Evolutionary conservation across 2,113 vertebrate species (phyloP), one percentile per base, ranked within the genome.

Genomic region (Aphelocoma coerulescens): DNA sequence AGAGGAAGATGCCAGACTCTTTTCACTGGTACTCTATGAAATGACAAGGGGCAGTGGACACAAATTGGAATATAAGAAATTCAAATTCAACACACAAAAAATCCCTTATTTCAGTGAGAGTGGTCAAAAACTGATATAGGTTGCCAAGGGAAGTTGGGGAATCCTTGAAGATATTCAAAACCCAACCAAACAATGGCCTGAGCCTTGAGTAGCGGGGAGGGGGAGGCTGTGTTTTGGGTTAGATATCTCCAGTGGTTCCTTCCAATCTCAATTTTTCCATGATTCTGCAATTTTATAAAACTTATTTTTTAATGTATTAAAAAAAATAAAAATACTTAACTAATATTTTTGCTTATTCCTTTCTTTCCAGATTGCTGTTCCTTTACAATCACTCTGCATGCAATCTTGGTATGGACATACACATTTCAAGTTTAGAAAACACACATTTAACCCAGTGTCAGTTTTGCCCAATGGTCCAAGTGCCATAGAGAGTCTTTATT

Each of bases 181-280:
- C 2, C 1, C 44, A 83, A 41, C 9, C 6, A 23, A 52, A 41
- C 9, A 72, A 76, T 63, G 43, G 6, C 11, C 10, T 79, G 23
- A 79, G 66, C 7, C 63, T 71, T 78, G n/a, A 77, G 10, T 1
- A 3, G 4, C 2, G 22, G 3, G 7, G 15, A 14, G 9, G 18
- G 3, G 12, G 6, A 16, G 3, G 3, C 22, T 46, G 8, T 14
- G 4, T 4, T 16, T 24, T 68, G 26, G 3, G 3, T 41, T 71
- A 49, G 18, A 27, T 35, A 44, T 32, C 32, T 88, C 15, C 37
- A 78, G 41, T 62, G 16, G 24, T 66, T 46, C 20, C 14, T 74
- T 78, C 37, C 41, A 57, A 30, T 39, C 27, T 78, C 46, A 74
- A 23, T 55, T 74, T 77, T 77, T 66, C 16, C 8, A 54, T 11